phyloP scores from a whole-genome alignment of 2,888 invertebrate species.

The Urechis unicinctus region DNA sequence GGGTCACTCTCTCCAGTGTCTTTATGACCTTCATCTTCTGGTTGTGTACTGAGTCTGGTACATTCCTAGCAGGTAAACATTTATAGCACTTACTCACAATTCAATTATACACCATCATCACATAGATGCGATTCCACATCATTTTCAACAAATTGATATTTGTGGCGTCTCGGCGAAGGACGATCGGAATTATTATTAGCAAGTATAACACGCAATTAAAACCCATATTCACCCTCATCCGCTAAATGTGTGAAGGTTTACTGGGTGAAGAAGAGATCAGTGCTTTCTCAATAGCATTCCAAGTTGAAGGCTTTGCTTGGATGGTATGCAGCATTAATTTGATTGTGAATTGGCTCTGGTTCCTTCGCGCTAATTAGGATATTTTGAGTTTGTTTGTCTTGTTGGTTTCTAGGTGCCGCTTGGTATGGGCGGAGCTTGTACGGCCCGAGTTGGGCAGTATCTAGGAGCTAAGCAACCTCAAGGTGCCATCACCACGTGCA shows the following conservation, averaged over 20 bases:
- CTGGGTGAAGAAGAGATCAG: conserved; percentile 20
- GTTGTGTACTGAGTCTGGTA: conserved; percentile 27
- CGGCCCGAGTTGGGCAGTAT: conserved; percentile 24
- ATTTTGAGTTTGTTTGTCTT: neutral
- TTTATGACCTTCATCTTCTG: conserved; percentile 27
- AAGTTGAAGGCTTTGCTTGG: conserved; percentile 28
- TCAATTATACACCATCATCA: no score
- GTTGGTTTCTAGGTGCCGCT: conserved; percentile 19
- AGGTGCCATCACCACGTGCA: conserved; percentile 18
- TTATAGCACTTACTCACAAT: no score
- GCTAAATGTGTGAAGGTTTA: no score
- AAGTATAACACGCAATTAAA: no score
- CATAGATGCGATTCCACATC: no score
- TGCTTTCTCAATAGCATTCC: conserved; percentile 24
- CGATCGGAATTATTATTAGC: no score
- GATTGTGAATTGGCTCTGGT: neutral
- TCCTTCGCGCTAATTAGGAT: neutral
- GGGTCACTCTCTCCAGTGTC: conserved; percentile 18
- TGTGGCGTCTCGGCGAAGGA: no score
- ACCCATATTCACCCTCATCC: no score
- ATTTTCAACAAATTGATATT: no score
- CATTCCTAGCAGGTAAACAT: conserved; percentile 21
- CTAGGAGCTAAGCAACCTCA: conserved; percentile 23
- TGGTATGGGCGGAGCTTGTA: conserved; percentile 25
- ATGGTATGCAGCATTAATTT: conserved; percentile 18